Conservation (phyloP, 2,888 invertebrate genomes). For the Watsonalla cultraria region DNA sequence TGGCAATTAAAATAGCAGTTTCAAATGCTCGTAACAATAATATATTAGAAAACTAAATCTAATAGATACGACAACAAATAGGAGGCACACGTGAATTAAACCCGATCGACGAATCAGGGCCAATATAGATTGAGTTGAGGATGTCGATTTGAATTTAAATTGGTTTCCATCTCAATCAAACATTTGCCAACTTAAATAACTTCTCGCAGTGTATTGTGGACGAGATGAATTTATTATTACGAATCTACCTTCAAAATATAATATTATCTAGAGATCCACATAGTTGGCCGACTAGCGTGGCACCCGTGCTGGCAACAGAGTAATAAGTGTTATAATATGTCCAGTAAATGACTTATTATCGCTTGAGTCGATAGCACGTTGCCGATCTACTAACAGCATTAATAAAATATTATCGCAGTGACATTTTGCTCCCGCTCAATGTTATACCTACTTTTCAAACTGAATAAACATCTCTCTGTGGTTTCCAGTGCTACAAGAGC, state of each 20-base stretch:
- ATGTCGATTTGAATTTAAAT: neutral
- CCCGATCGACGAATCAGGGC: neutral
- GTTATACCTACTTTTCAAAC: slow-evolving; percentile 26
- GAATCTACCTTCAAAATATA: too few species aligned
- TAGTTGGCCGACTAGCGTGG: too few species aligned
- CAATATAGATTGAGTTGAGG: neutral
- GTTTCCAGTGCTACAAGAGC: slow-evolving; percentile 70
- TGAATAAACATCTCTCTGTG: slow-evolving; percentile 25
- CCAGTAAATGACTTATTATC: slow-evolving; percentile 32
- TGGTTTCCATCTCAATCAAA: neutral
- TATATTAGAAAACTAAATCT: too few species aligned
- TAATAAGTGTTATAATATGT: neutral
- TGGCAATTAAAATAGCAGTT: too few species aligned
- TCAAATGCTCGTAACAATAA: too few species aligned
- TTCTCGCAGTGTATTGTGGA: neutral
- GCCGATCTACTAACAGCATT: slow-evolving; percentile 23
- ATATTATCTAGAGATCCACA: too few species aligned
- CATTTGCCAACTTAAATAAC: neutral
- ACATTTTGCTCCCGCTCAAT: slow-evolving; percentile 24
- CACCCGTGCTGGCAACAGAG: neutral
- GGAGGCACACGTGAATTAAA: neutral
- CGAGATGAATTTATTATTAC: too few species aligned
- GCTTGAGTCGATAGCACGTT: slow-evolving; percentile 43
- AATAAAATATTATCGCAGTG: slow-evolving; percentile 30
- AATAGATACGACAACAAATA: neutral